Evolutionary conservation across 2,888 invertebrate species (phyloP), one percentile per base, ranked within the genome.

Genomic region (Amphiduros pacificus): DNA sequence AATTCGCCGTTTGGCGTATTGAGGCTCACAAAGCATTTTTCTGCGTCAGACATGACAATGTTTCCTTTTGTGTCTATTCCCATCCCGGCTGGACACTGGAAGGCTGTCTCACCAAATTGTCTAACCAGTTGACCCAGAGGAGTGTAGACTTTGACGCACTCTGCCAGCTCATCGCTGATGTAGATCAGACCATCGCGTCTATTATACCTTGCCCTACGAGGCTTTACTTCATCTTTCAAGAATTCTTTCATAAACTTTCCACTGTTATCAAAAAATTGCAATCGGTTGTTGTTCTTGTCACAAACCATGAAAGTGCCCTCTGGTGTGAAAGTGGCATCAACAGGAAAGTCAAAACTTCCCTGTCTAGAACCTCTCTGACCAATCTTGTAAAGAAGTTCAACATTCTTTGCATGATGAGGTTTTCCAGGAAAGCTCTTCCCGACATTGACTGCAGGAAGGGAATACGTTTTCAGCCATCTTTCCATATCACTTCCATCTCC

Each of bases 211-310:
- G 63, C 63, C 11, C 66, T 28, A 11, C 61, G 20, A 6, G 67
- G 67, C 36, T 67, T 66, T n/a, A 67, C 44, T 17, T 28, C 6
- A 14, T 51, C 55, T n/a, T 36, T 28, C 9, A 56, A 24, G 31
- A 66, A 49, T 2, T 22, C 24, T 0, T 26, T 3, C 24, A 62
- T 40, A 26, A 61, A 60, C 6, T 54, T 49, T 6, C 65, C 65
- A 6, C 24, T 57, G 14, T 36, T 52, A 31, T 62, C 62, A 50
- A 67, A 62, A 14, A 67, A 41, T 55, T 66, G 65, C 20, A 67
- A 14, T n/a, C 67, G 63, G n/a, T 32, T 28, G 59, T 67, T 67
- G 54, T 67, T 67, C 41, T 67, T 67, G 50, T 67, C 67, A 22
- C 58, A 55, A n/a, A 67, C 67, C 26, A 65, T 29, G 36, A 67